Evolutionary conservation across 1,140 invertebrate genomes (phyloP), one percentile per base, ranked within the genome.

Genomic region (Acromyrmex echinatior): DNA sequence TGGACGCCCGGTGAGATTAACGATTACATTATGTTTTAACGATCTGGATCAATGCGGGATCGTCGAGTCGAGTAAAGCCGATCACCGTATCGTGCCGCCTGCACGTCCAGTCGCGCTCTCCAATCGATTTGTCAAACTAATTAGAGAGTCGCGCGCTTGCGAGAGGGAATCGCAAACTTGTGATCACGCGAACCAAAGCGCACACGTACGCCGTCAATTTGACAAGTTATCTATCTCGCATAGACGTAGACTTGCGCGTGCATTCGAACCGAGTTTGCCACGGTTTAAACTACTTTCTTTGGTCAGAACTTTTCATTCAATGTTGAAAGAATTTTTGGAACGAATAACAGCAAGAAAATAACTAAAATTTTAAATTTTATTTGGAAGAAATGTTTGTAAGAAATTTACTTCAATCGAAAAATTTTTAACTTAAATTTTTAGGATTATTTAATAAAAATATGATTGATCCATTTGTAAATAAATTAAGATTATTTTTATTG

Each of bases 1-100:
- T 86, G 84, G 60, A 49, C 60, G 53, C 65, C 14, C 71, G 79
- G 76, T n/a, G 62, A 85, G 90, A 91, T 91, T 88, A 90, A 62
- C 88, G 86, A 81, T 82, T 63, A 56, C 87, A 76, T 81, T 88
- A 88, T 76, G 71, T 90, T 88, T 90, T 81, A 90, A 86, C 73
- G 86, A 90, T 87, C 79, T 82, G 86, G 62, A 81, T 91, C 77
- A 51, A 60, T 60, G 62, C 16, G 68, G 28, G 28, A 82, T 73
- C 66, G 68, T 16, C 39, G 56, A 65, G 51, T 87, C 65, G 53
- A 14, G 53, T n/a, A 70, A 79, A 86, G 76, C 76, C 76, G 85
- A 82, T 82, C 78, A 80, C 58, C 68, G 25, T 39, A 58, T 31
- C 49, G 45, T 60, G 18, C 63, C 3, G 56, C 45, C 74, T 58